These are phyloP conservation scores for Leptogaster cylindrica DNA, from an alignment of 2,888 invertebrate genomes.

Conservation along the genomic window DNA sequence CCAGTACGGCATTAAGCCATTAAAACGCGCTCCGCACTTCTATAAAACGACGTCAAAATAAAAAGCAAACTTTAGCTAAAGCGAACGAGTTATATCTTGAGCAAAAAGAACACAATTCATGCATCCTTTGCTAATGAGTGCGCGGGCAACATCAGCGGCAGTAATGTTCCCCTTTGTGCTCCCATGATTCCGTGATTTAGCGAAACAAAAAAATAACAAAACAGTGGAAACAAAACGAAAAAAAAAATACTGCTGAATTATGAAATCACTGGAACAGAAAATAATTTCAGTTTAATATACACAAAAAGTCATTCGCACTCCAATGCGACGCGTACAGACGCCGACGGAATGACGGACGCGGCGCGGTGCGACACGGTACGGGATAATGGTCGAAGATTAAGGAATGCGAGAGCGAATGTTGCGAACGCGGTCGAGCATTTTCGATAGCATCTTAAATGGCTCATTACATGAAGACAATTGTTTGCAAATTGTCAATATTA, in stretches of 20 bases:
- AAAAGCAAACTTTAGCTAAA: not conserved
- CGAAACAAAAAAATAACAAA: too few relatives aligned
- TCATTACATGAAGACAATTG: conserved; percentile 26
- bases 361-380: not conserved
- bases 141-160: not conserved
- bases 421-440: conserved; percentile 11
- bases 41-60: too few relatives aligned
- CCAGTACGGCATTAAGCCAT: too few relatives aligned
- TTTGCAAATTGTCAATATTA: conserved; percentile 24
- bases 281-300: conserved; percentile 19
- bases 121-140: conserved; percentile 13
- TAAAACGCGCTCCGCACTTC: too few relatives aligned
- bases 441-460: conserved; percentile 32
- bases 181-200: not conserved
- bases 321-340: not conserved
- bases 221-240: too few relatives aligned
- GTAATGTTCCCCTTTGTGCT: not conserved
- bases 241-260: conserved; percentile 46
- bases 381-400: conserved; percentile 28
- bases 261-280: conserved; percentile 31
- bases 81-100: not conserved
- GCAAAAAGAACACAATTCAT: not conserved
- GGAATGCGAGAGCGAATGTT: conserved; percentile 3
- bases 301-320: conserved; percentile 8
- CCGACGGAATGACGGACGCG: not conserved